A percentile compares a stretch with the other conserved stretches of the same genome.
Conservation (phyloP, 2,797 vertebrate species). For the Urosaurus nigricauda region DNA sequence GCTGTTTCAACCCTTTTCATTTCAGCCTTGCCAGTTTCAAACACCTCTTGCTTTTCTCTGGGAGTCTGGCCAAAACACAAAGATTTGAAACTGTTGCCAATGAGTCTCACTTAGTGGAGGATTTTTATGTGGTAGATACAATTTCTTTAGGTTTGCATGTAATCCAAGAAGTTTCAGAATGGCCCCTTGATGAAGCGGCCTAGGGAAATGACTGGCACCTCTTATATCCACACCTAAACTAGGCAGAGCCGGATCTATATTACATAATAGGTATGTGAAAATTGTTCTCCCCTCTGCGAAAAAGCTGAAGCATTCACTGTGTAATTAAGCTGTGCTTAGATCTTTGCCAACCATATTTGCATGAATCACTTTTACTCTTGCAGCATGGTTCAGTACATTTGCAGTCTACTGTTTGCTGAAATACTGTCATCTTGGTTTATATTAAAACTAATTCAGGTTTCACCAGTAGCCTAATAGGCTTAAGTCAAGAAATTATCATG, state of each 20-base stretch:
- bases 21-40: background rate
- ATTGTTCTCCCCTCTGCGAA: background rate
- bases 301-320: background rate
- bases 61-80: constrained; percentile 1
- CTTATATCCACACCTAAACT: too few species aligned
- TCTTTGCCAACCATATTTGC: constrained; percentile 7
- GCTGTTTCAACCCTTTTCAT: background rate
- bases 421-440: constrained; percentile 3
- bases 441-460: background rate
- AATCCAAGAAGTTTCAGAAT: background rate
- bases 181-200: background rate
- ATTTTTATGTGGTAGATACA: constrained; percentile 10
- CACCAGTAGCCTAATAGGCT: background rate
- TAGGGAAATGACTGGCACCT: background rate
- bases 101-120: background rate
- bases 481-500: constrained; percentile 7
- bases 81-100: background rate
- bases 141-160: background rate
- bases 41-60: background rate
- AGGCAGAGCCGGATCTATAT: background rate
- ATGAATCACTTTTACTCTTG: background rate
- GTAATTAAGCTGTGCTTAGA: constrained; percentile 18
- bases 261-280: background rate
- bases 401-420: constrained; percentile 2
- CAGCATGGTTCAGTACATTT: background rate